Evolutionary conservation across 2,113 vertebrate species (phyloP), one percentile per base, ranked within the genome.

Genomic region (Noctilio leporinus): DNA sequence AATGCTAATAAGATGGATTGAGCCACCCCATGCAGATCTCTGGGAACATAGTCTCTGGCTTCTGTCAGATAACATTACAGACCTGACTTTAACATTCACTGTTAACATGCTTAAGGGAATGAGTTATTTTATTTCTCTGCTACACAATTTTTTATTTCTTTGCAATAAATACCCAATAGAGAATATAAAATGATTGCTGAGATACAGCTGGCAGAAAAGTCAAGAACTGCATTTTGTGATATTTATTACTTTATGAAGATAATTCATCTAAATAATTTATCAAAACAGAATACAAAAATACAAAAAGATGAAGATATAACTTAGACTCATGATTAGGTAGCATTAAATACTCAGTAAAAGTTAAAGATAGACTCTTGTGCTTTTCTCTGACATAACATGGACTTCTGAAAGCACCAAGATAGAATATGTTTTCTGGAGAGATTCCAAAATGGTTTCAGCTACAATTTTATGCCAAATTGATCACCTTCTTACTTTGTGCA

Each of bases 1-100:
- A 77, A 43, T 85, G 87, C 75, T 86, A 89, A 14, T 51, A 12
- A 90, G 95, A 95, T 96, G 76, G 89, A 96, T 96, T 51, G 86
- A 92, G 59, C 92, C 51, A 81, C 76, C 70, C 30, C 43, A 59
- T 87, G 76, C 53, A 70, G 47, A 70, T 76, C 65, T 94, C 64
- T 0, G 5, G 40, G 94, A 81, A 90, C 47, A 40, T 16, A 72
- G 76, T 80, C 30, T 69, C 59, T 82, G 86, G 64, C 76, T 15
- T 75, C 65, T 93, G n/a, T 78, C 7, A 0, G 85, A 73, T 81
- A 86, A 14, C 45, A 55, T 92, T 96, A 64, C 65, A 92, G 33
- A 30, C n/a, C 17, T 93, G 76, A 89, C 16, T 93, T 93, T 62
- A 90, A 80, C 7, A 57, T 7, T 90, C 47, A 47, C 16, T 77